Evolutionary conservation across 1,140 invertebrate genomes (phyloP).

Genomic region (Brachystomella parvula): DNA sequence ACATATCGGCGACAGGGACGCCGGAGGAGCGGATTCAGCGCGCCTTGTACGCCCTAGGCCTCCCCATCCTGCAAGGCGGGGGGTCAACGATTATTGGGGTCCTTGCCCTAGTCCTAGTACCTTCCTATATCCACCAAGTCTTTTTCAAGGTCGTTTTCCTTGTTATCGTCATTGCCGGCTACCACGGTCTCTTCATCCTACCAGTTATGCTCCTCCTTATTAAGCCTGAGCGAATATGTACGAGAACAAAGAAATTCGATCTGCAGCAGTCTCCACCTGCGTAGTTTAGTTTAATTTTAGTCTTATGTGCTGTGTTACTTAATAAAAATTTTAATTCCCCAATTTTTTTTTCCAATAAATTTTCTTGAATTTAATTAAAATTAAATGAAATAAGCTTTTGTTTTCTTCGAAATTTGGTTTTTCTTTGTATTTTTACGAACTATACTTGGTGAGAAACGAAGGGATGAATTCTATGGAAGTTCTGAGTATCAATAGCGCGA

Average conservation of each 20-base stretch:
- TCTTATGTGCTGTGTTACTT: neutral
- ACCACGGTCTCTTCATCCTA: slow-evolving; percentile 83
- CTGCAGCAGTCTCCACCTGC: neutral
- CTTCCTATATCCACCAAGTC: slow-evolving; percentile 90
- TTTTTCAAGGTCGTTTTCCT: slow-evolving; percentile 98
- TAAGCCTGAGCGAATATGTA: neutral
- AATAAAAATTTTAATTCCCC: no score
- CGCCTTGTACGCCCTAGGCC: slow-evolving; percentile 76
- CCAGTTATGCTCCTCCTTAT: slow-evolving; percentile 55
- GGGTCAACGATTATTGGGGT: slow-evolving; percentile 86
- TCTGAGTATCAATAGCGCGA: no score
- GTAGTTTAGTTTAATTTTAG: neutral
- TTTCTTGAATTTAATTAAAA: no score
- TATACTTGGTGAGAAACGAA: no score
- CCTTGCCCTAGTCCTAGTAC: slow-evolving; percentile 71
- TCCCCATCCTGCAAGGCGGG: slow-evolving; percentile 89
- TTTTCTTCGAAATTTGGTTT: no score
- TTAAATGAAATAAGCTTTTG: no score
- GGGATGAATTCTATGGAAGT: no score
- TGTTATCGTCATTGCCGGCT: slow-evolving; percentile 84
- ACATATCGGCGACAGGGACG: slow-evolving; percentile 70
- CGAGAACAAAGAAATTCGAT: neutral
- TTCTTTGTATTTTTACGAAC: no score
- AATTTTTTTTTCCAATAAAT: no score
- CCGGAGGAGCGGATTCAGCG: slow-evolving; percentile 71